Conservation (phyloP, 2,113 vertebrate genomes). For the Petrocephalus microphthalmus region DNA sequence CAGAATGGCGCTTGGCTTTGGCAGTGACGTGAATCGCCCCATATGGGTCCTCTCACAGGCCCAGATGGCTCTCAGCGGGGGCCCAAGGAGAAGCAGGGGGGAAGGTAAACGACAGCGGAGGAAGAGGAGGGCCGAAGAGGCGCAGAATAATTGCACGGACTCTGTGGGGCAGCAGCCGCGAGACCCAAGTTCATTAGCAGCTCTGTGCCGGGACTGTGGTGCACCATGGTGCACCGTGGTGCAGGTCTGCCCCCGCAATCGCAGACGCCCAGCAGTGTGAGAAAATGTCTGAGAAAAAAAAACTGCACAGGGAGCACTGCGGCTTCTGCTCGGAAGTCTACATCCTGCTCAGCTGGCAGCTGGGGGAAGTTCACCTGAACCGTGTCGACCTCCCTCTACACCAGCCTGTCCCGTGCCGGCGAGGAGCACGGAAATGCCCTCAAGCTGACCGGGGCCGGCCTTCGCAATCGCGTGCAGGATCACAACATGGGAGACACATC, state of each 20-base stretch:
- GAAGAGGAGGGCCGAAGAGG: constrained; percentile 5
- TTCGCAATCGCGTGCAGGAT: not conserved
- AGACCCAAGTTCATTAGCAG: constrained; percentile 29
- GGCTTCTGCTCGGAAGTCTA: not conserved
- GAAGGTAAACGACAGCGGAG: constrained; percentile 15
- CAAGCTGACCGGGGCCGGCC: not conserved
- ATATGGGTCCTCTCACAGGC: constrained; percentile 14
- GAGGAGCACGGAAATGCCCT: not conserved
- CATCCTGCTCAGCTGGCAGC: not conserved
- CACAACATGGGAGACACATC: not conserved
- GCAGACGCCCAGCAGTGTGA: not conserved
- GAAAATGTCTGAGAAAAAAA: not conserved
- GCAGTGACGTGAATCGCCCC: not conserved
- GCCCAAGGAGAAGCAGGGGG: not conserved
- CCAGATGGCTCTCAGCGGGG: constrained; percentile 23
- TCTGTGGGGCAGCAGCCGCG: constrained; percentile 14
- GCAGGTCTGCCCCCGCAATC: not conserved
- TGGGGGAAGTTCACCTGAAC: not conserved
- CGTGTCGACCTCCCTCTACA: not conserved
- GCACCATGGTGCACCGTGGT: not conserved
- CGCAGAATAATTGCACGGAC: constrained; percentile 26
- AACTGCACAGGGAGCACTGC: not conserved
- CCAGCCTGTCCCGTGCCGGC: not conserved
- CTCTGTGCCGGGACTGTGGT: constrained; percentile 12
- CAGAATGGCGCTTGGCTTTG: not conserved